These are phyloP conservation scores for Trachelus tabidus DNA, from an alignment of 2,888 invertebrate genomes.

Conservation along the genomic window DNA sequence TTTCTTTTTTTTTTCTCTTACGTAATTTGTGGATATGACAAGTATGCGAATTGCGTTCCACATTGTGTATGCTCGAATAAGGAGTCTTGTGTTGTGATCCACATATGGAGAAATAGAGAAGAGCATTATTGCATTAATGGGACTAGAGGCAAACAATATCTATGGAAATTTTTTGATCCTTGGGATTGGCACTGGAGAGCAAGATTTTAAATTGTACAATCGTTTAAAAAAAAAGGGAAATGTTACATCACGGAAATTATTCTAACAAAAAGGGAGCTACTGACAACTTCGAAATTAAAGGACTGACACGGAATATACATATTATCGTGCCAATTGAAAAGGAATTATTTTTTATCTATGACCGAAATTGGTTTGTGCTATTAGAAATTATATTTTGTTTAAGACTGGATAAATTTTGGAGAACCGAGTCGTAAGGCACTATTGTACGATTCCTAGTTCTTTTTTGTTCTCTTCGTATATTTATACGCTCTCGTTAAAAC, in stretches of 20 bases:
- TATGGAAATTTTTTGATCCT: background rate
- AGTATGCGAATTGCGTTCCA: slow-evolving; percentile 21
- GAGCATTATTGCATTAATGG: background rate
- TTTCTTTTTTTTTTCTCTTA: slow-evolving; percentile 11
- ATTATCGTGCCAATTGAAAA: slow-evolving; percentile 13
- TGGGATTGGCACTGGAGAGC: background rate
- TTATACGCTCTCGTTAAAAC: background rate
- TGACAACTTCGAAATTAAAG: background rate
- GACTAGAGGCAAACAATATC: slow-evolving; percentile 3
- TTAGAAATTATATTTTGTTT: background rate
- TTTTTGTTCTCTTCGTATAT: background rate
- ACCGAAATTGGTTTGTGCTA: background rate
- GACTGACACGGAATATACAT: background rate
- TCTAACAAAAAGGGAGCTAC: background rate
- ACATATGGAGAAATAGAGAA: slow-evolving; percentile 1
- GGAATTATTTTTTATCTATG: slow-evolving; percentile 5
- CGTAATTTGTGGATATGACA: slow-evolving; percentile 10
- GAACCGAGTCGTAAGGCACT: background rate
- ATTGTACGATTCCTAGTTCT: background rate
- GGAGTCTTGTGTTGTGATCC: slow-evolving; percentile 15
- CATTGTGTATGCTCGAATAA: slow-evolving; percentile 12
- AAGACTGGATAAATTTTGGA: background rate
- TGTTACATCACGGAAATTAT: slow-evolving; percentile 16
- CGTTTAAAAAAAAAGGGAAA: slow-evolving; percentile 1
- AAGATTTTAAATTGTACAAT: background rate